These are phyloP conservation scores for Amiota communis DNA, from an alignment of 2,888 invertebrate species.

Conservation along the genomic window DNA sequence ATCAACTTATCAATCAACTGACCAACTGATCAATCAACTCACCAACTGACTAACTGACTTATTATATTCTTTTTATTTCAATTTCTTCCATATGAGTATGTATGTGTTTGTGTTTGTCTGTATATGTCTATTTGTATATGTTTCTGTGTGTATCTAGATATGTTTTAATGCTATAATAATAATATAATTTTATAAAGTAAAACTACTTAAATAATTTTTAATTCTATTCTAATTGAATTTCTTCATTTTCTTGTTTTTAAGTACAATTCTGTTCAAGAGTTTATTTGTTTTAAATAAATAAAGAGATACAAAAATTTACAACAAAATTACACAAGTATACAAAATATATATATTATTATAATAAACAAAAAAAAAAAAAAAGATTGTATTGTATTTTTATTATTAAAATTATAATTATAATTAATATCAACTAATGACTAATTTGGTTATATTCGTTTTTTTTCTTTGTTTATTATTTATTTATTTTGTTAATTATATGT, in stretches of 20 bases:
- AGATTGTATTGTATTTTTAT: conserved; percentile 18
- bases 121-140: conserved; percentile 35
- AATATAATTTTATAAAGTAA: not conserved
- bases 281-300: conserved; percentile 22
- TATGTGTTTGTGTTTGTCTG: conserved; percentile 34
- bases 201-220: conserved; percentile 34
- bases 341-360: conserved; percentile 11
- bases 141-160: conserved; percentile 48
- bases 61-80: no score
- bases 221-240: conserved; percentile 26
- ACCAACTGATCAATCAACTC: no score
- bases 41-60: no score
- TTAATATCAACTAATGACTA: conserved; percentile 63
- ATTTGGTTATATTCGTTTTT: conserved; percentile 59
- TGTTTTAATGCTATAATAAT: conserved; percentile 36
- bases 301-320: conserved; percentile 40
- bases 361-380: conserved; percentile 41
- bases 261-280: conserved; percentile 19
- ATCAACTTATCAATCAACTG: no score
- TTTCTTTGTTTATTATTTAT: conserved; percentile 25
- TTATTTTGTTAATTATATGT: conserved; percentile 1
- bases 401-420: conserved; percentile 24
- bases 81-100: conserved; percentile 33
- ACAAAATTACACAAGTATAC: conserved; percentile 42
- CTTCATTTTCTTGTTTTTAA: conserved; percentile 7